Evolutionary conservation across 2,888 invertebrate species (phyloP), one percentile per base, ranked within the genome.

Genomic region (Drosophila kuntzei): DNA sequence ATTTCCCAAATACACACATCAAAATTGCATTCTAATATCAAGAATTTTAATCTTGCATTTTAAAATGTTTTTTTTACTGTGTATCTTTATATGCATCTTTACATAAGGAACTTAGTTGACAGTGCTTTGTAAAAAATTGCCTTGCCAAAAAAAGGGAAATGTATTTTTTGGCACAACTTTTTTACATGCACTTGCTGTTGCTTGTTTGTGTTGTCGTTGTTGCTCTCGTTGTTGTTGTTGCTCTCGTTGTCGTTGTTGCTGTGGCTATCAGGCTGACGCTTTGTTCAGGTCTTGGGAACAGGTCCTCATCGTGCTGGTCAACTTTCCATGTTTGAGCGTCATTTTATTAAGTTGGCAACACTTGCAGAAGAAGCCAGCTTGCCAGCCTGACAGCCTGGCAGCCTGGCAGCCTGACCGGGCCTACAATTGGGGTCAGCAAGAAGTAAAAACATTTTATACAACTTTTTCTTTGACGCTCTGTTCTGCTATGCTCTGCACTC

Each of bases 301-400:
- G 59, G 32, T 50, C 43, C 54, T 53, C 57, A 46, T 57, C 44
- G 54, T 32, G 43, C 73, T 68, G 85, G 88, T 85, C 88, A 85
- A 87, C 86, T 89, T 87, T 77, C 75, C 78, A 77, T 85, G 85
- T 75, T 87, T 81, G 79, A 76, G 85, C 81, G 68, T 77, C 86
- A 71, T 89, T 85, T 85, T 85, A 85, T 89, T 89, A 79, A 79
- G 85, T 89, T 85, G 85, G 82, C 89, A 87, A 87, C 85, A 85
- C 89, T 85, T 85, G 83, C 84, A 50, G 58, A 69, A 67, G 71
- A 71, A 70, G 53, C 51, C 70, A 41, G 66, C 57, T 57, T 39
- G 59, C 5, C 18, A 18, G 37, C 12, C 60, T 43, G 65, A 32
- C 59, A 1, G 14, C 14, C 36, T 14, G 36, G 14, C 11, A 20